phyloP scores from a whole-genome alignment of 2,888 invertebrate species.

The Hyposoter didymator region DNA sequence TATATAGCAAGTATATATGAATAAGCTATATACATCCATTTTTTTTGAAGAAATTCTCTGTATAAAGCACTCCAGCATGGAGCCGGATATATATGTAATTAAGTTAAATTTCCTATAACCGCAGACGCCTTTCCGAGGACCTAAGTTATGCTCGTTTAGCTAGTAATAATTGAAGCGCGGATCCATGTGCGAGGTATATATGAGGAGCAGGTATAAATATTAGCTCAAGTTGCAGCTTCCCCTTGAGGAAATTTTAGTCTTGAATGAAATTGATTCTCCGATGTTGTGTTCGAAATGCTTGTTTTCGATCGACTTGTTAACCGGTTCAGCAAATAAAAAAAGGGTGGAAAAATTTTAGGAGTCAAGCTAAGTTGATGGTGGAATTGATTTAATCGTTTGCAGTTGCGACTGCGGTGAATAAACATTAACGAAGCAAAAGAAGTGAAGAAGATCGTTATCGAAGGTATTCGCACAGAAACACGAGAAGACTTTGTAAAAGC shows the following conservation, averaged over 20 bases:
- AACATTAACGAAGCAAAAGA: background rate
- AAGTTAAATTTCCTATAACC: conserved; percentile 40
- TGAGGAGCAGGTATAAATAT: conserved; percentile 2
- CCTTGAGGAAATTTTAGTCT: background rate
- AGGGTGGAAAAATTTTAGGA: background rate
- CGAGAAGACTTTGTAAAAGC: conserved; percentile 53
- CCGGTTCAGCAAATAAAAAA: background rate
- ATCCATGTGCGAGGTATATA: background rate
- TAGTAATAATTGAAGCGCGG: background rate
- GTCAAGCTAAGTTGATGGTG: background rate
- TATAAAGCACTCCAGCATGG: background rate
- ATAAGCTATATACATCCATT: background rate
- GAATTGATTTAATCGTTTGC: background rate
- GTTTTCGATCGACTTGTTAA: background rate
- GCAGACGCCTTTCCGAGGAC: conserved; percentile 7
- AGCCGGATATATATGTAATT: conserved; percentile 45
- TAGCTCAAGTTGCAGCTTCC: background rate
- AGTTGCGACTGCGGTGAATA: conserved; percentile 6
- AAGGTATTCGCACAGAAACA: conserved; percentile 52
- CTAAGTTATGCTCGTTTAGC: conserved; percentile 31
- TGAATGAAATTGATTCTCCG: background rate
- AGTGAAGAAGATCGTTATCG: conserved; percentile 50
- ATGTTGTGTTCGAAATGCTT: background rate
- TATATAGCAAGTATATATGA: conserved; percentile 29
- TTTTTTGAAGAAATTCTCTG: conserved; percentile 26